Percentiles rank a stretch among this genome's conserved stretches.
These are phyloP conservation scores for Meles meles DNA, from an alignment of 2,113 vertebrate species.

Conservation along the genomic window DNA sequence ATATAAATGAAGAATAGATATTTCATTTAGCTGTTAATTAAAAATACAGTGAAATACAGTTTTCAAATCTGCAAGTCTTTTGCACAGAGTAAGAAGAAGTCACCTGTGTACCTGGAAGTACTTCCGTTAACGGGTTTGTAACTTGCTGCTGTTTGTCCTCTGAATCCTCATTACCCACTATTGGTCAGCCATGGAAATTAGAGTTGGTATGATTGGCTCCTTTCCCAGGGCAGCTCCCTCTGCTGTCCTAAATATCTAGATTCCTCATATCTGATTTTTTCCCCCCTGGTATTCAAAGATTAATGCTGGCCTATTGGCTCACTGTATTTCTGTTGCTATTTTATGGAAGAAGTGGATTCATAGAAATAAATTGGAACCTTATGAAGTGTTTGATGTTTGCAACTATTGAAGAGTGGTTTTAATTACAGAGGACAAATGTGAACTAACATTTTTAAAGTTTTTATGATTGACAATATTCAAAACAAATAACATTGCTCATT, in stretches of 20 bases:
- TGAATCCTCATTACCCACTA: not conserved
- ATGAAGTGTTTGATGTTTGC: not conserved
- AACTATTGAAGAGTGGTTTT: not conserved
- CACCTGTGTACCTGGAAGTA: not conserved
- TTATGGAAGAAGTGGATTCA: not conserved
- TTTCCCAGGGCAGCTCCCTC: not conserved
- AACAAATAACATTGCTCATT: not conserved
- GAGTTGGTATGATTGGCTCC: not conserved
- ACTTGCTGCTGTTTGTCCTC: not conserved
- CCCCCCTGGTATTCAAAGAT: not conserved
- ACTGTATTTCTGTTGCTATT: not conserved
- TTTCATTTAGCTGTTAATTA: not conserved
- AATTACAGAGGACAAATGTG: not conserved
- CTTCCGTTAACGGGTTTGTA: not conserved
- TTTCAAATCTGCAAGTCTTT: not conserved
- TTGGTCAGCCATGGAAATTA: not conserved
- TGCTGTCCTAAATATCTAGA: not conserved
- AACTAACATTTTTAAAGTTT: not conserved
- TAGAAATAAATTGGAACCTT: not conserved
- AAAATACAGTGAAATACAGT: not conserved
- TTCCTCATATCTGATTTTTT: not conserved
- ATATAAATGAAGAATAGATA: not conserved
- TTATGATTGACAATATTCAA: not conserved
- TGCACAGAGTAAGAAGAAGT: not conserved
- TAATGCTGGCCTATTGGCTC: not conserved